Evolutionary conservation across 2,797 vertebrate genomes (phyloP).

Genomic region (Poeciliopsis paucimaculata): DNA sequence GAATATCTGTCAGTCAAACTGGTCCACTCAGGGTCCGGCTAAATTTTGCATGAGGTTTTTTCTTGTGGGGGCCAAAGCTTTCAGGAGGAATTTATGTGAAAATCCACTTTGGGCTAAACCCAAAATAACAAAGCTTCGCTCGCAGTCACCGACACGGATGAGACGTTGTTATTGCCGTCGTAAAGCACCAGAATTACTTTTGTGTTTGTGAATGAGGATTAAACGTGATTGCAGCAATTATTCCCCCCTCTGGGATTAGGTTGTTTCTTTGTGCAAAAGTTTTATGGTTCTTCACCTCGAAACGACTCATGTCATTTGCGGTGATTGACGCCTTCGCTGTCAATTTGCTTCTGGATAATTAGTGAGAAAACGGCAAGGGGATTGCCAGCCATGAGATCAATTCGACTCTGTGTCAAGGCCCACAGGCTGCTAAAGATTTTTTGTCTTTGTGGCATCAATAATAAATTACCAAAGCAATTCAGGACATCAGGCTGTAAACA

Average conservation of each 20-base stretch:
- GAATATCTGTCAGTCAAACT: conserved; percentile 46
- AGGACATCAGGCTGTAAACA: conserved; percentile 33
- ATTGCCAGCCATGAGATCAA: conserved; percentile 50
- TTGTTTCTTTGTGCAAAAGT: conserved; percentile 28
- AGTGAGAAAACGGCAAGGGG: conserved; percentile 43
- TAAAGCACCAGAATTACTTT: conserved; percentile 41
- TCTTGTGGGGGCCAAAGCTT: conserved; percentile 22
- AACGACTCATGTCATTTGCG: conserved; percentile 13
- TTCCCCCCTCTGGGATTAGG: conserved; percentile 19
- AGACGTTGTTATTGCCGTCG: conserved; percentile 27
- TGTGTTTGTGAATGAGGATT: conserved; percentile 52
- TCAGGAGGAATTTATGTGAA: conserved; percentile 41
- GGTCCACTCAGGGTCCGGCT: conserved; percentile 31
- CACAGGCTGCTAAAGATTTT: conserved; percentile 35
- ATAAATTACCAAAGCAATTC: conserved; percentile 33
- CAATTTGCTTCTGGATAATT: conserved; percentile 50
- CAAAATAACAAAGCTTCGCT: conserved; percentile 23
- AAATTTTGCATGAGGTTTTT: conserved; percentile 54
- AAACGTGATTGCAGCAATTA: conserved; percentile 36
- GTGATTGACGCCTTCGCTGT: conserved; percentile 51
- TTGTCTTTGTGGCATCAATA: conserved; percentile 21
- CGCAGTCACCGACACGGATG: conserved; percentile 22
- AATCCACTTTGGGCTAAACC: conserved; percentile 20
- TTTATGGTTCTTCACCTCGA: conserved; percentile 47
- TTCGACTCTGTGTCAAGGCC: conserved; percentile 35